phyloP scores from a whole-genome alignment of 2,888 invertebrate genomes.

The Blastobasis lacticolella region DNA sequence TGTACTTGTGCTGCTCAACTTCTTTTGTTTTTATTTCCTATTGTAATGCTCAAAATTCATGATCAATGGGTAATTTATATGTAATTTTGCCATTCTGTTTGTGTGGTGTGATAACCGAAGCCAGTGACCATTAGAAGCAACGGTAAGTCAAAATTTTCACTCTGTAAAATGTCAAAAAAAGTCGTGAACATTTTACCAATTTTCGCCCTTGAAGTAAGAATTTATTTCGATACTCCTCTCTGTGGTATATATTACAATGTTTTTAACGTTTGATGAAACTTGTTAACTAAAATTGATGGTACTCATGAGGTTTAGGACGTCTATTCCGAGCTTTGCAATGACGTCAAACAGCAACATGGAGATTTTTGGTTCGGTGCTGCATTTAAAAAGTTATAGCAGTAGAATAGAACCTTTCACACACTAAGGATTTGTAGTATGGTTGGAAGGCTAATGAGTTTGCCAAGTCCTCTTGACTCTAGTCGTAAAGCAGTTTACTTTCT shows the following conservation, averaged over 20 bases:
- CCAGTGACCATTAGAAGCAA: constrained; percentile 19
- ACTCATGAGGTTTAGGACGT: too few species aligned
- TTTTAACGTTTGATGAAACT: too few species aligned
- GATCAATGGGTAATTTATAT: constrained; percentile 2
- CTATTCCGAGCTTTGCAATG: constrained; percentile 5
- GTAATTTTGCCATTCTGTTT: constrained; percentile 3
- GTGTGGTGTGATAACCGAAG: neutral
- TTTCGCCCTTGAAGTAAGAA: constrained; percentile 45
- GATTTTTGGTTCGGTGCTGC: constrained; percentile 6
- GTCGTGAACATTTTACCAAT: constrained; percentile 17
- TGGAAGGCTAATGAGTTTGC: too few species aligned
- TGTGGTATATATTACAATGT: too few species aligned
- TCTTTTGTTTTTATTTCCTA: constrained; percentile 30
- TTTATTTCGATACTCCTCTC: constrained; percentile 13
- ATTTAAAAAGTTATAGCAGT: neutral
- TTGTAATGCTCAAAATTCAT: constrained; percentile 14
- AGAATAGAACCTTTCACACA: constrained; percentile 5
- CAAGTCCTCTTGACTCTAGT: too few species aligned
- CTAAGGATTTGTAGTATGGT: constrained; percentile 1
- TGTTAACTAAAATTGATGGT: too few species aligned
- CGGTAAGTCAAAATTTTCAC: constrained; percentile 30
- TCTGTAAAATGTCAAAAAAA: constrained; percentile 24
- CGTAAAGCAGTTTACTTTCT: too few species aligned
- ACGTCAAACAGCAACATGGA: constrained; percentile 30
- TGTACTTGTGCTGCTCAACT: constrained; percentile 23